phyloP scores from a whole-genome alignment of 2,113 vertebrate genomes.

The Ciconia boyciana region DNA sequence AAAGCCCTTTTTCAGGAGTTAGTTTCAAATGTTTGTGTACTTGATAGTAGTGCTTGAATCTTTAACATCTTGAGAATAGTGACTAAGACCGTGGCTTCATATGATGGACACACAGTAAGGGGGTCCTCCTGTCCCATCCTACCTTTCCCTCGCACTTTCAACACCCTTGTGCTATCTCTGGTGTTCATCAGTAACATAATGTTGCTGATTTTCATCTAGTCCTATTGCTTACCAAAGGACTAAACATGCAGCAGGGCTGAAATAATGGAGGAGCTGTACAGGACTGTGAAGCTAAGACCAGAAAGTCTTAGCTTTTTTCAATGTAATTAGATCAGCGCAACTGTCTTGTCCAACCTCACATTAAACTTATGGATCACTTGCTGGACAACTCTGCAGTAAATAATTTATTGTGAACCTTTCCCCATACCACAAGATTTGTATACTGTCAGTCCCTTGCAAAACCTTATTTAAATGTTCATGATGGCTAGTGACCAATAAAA shows the following conservation, averaged over 20 bases:
- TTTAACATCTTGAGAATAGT: background rate
- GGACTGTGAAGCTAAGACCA: background rate
- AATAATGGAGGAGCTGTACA: background rate
- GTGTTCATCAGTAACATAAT: background rate
- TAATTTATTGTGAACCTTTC: background rate
- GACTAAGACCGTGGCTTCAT: background rate
- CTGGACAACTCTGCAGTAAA: background rate
- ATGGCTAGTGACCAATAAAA: background rate
- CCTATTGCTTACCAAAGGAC: background rate
- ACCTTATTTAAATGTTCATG: background rate
- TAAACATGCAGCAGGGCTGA: background rate
- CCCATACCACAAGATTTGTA: background rate
- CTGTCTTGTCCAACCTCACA: background rate
- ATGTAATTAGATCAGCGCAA: background rate
- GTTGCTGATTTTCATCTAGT: background rate
- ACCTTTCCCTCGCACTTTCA: background rate
- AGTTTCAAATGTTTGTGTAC: background rate
- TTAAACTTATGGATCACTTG: background rate
- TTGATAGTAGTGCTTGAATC: background rate
- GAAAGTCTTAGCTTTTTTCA: background rate
- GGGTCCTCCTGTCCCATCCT: background rate
- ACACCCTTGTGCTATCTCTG: background rate
- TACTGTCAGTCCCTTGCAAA: background rate
- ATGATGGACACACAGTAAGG: background rate
- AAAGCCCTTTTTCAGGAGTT: background rate